Base-by-base conservation (phyloP, 1,140 invertebrate species). In the Parapsyche elsis region DNA sequence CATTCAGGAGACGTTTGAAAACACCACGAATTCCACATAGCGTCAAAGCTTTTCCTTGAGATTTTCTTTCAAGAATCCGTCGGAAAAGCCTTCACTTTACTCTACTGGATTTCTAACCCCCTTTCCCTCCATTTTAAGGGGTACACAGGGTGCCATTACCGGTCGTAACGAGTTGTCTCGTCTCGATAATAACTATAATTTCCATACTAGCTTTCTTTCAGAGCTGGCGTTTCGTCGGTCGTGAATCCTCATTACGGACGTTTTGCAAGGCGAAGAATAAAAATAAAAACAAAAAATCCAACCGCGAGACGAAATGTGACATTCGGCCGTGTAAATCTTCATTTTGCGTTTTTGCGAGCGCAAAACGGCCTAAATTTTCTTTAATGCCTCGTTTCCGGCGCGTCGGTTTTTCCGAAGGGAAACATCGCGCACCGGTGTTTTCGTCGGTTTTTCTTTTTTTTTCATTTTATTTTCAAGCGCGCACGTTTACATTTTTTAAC, bases 301-400 rank as follows among this genome's bases (percentile, higher is more conserved):
- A 10, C 49, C 1, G 1, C 49, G 49, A 53, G 49, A 53, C 49
- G 16, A 53, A 53, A 16, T 53, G 49, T 53, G 49, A 53, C 49
- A 16, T 53, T 53, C 12, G 4, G 49, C 10, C 38, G 30, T 38
- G 71, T 73, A 73, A 73, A 73, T 73, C 71, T 73, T 73, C 71
- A 73, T 73, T 73, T 73, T 53, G 49, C 10, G 16, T 67, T 67
- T 67, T 67, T 67, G 21, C 16, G 30, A 10, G 30, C 24, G 45
- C 19, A 49, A 73, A 49, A 38, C 30, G 44, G 38, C 19, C 71
- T 73, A 24, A 73, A 73, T 73, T 73, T 49, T 73, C 71, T 73
- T 46, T 73, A 73, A 73, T 73, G 71, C 21, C 24, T 5, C 45
- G 16, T 67, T 67, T 67, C 64, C 64, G 64, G 10, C 64, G 23